A percentile compares a stretch with the other conserved stretches of the same genome.
Conservation (phyloP, 2,888 invertebrate genomes). For the Shargacucullia verbasci region DNA sequence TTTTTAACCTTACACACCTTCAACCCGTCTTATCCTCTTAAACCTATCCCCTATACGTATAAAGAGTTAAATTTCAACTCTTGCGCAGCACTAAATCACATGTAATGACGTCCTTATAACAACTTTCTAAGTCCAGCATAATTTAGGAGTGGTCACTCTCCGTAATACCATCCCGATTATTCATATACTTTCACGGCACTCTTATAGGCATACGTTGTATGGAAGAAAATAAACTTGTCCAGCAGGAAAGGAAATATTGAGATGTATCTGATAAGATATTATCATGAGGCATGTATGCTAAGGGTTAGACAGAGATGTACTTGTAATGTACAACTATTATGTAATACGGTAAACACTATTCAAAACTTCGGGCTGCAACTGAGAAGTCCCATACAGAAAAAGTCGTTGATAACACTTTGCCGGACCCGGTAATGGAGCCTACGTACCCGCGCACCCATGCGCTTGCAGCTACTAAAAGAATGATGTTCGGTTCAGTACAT, state of each 20-base stretch:
- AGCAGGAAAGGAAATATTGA: constrained; percentile 17
- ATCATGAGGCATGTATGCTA: too few relatives aligned
- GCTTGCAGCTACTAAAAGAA: too few relatives aligned
- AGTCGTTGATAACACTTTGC: too few relatives aligned
- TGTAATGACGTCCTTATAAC: constrained; percentile 51
- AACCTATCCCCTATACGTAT: background rate
- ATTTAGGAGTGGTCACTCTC: constrained; percentile 60
- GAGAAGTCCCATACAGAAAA: too few relatives aligned
- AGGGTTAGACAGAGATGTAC: too few relatives aligned
- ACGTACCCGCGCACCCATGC: too few relatives aligned
- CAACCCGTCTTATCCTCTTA: constrained; percentile 17
- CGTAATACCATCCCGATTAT: constrained; percentile 75
- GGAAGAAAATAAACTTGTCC: constrained; percentile 14
- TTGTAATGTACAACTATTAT: too few relatives aligned
- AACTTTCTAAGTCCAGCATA: constrained; percentile 56
- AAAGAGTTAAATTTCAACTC: constrained; percentile 28
- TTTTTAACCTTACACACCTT: too few relatives aligned
- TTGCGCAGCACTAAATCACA: constrained; percentile 36
- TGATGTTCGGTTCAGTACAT: too few relatives aligned
- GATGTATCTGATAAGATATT: background rate
- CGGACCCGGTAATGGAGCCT: too few relatives aligned
- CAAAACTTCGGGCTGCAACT: too few relatives aligned
- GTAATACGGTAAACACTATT: too few relatives aligned
- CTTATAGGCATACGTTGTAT: constrained; percentile 2
- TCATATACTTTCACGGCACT: constrained; percentile 71